phyloP scores from a whole-genome alignment of 2,888 invertebrate genomes.

The Tetrapedia diversipes region DNA sequence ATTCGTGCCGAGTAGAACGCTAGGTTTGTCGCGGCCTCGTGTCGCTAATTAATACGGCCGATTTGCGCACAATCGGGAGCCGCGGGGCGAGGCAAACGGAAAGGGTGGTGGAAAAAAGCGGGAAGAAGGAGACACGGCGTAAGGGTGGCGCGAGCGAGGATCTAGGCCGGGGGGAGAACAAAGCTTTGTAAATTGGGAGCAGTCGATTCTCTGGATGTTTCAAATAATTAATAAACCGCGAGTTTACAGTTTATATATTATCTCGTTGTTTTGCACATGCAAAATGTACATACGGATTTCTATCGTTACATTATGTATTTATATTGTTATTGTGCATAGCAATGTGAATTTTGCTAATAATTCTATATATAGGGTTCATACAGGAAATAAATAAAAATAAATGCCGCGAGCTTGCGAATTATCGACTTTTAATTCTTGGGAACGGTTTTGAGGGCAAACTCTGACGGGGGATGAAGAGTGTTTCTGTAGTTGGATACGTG shows the following conservation, averaged over 20 bases:
- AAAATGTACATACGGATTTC: no score
- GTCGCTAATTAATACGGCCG: conserved; percentile 57
- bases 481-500: no score
- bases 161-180: conserved; percentile 22
- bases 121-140: neutral
- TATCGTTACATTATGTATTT: no score
- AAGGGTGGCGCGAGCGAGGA: neutral
- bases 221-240: conserved; percentile 10
- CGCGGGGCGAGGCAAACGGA: neutral
- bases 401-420: no score
- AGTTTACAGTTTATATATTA: no score
- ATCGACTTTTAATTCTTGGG: neutral
- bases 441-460: no score
- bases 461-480: no score
- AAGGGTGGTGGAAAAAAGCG: neutral
- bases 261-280: no score
- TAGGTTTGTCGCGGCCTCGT: conserved; percentile 35
- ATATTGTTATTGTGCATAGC: no score
- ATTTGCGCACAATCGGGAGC: conserved; percentile 57
- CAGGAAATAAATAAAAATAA: no score
- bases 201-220: conserved; percentile 10
- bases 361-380: no score
- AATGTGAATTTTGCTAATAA: no score
- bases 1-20: conserved; percentile 35
- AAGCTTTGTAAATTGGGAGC: conserved; percentile 22